These are phyloP conservation scores for Maccullochella peelii DNA, from an alignment of 2,113 vertebrate species.

Conservation along the genomic window DNA sequence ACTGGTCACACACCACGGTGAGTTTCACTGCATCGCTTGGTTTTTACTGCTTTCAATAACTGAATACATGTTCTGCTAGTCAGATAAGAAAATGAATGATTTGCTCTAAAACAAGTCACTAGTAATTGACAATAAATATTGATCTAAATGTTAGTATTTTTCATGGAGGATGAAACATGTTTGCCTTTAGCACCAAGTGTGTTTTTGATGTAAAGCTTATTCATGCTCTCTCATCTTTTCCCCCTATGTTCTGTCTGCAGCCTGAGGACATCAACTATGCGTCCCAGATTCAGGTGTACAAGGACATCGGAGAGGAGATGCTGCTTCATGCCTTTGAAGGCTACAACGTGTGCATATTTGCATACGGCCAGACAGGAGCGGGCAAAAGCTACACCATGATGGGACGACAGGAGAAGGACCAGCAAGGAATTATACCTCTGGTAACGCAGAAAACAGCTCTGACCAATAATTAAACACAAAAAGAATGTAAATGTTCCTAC, in stretches of 20 bases:
- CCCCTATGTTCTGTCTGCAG: slow-evolving; percentile 74
- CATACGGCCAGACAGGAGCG: slow-evolving; percentile 95
- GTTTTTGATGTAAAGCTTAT: background rate
- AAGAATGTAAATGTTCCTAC: background rate
- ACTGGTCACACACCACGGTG: slow-evolving; percentile 99
- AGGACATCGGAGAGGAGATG: slow-evolving; percentile 97
- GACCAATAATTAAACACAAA: slow-evolving; percentile 3
- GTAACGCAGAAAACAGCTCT: slow-evolving; percentile 66
- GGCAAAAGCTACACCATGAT: slow-evolving; percentile 99
- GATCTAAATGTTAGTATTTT: background rate
- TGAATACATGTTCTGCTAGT: background rate
- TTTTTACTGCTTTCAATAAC: background rate
- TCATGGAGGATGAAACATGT: background rate
- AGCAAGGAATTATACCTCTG: slow-evolving; percentile 97
- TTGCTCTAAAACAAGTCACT: background rate
- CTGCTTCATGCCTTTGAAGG: slow-evolving; percentile 96
- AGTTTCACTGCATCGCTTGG: slow-evolving; percentile 64
- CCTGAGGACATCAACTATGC: slow-evolving; percentile 95
- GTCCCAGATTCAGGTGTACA: slow-evolving; percentile 95
- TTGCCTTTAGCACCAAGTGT: background rate
- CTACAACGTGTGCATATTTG: slow-evolving; percentile 98
- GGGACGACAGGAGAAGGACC: slow-evolving; percentile 95
- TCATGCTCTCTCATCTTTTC: slow-evolving; percentile 6
- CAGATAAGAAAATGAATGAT: background rate
- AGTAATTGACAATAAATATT: background rate